Evolutionary conservation across 2,113 vertebrate genomes (phyloP).

Genomic region (Platysteira castanea): DNA sequence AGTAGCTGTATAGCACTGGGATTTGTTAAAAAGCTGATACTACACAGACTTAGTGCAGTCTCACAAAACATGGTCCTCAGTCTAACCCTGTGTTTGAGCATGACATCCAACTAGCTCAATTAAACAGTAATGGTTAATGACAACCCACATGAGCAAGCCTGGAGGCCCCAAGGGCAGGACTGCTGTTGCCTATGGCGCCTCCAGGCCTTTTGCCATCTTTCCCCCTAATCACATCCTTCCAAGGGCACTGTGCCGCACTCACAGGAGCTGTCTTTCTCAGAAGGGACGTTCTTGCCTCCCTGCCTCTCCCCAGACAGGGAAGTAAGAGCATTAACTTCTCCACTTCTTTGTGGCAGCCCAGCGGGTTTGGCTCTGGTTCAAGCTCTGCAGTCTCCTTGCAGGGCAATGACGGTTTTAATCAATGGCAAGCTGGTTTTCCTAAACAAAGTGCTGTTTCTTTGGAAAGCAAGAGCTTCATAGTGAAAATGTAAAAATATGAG

Average conservation of each 20-base stretch:
- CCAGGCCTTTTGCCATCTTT: not conserved
- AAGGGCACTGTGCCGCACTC: fast-evolving
- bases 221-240: not conserved
- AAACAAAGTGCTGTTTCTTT: not conserved
- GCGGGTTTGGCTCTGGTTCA: conserved; percentile 3
- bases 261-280: not conserved
- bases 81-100: not conserved
- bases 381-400: not conserved
- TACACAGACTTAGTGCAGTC: not conserved
- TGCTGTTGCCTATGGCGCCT: fast-evolving
- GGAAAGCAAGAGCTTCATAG: not conserved
- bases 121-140: not conserved
- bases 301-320: not conserved
- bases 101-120: not conserved
- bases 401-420: not conserved
- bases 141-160: not conserved
- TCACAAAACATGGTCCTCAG: not conserved
- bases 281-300: not conserved
- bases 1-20: not conserved
- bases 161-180: not conserved
- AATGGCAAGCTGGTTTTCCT: not conserved
- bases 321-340: not conserved
- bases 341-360: not conserved
- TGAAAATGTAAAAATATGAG: not conserved
- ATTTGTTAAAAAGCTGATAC: not conserved